A percentile compares a stretch with the other conserved stretches of the same genome.
Conservation (phyloP, 2,888 invertebrate genomes). For the Tenthredo scrophulariae region DNA sequence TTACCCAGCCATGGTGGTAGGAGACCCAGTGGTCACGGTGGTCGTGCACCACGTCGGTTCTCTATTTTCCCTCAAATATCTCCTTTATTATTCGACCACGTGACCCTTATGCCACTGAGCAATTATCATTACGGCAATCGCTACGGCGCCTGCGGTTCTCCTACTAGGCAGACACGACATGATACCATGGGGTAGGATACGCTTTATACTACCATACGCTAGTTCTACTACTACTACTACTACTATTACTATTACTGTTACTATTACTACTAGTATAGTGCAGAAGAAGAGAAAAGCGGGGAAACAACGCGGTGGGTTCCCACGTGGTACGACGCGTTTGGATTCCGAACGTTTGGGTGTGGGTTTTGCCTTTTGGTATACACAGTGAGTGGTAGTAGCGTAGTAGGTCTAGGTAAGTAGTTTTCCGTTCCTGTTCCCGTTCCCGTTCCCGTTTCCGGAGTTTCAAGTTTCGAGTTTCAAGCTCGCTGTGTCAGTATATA, state of each 20-base stretch:
- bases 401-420: conserved; percentile 18
- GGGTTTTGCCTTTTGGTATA: not conserved
- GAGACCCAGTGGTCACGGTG: not conserved
- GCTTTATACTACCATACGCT: not conserved
- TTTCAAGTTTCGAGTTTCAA: conserved; percentile 31
- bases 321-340: conserved; percentile 16
- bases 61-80: not conserved
- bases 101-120: conserved; percentile 27
- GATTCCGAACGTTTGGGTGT: not conserved
- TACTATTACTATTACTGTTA: not conserved
- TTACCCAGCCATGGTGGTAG: not conserved
- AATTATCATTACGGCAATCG: conserved; percentile 42
- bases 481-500: not conserved
- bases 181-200: not conserved
- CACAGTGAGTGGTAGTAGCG: not conserved
- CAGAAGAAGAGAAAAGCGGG: not conserved
- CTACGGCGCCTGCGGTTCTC: conserved; percentile 24
- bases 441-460: conserved; percentile 42
- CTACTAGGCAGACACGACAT: not conserved
- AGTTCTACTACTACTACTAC: not conserved
- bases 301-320: not conserved
- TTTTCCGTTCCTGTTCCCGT: conserved; percentile 27
- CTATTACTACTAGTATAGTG: not conserved
- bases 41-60: not conserved
- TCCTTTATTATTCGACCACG: conserved; percentile 22